Evolutionary conservation across 2,113 vertebrate genomes (phyloP), one percentile per base, ranked within the genome.

Genomic region (Rissa tridactyla): DNA sequence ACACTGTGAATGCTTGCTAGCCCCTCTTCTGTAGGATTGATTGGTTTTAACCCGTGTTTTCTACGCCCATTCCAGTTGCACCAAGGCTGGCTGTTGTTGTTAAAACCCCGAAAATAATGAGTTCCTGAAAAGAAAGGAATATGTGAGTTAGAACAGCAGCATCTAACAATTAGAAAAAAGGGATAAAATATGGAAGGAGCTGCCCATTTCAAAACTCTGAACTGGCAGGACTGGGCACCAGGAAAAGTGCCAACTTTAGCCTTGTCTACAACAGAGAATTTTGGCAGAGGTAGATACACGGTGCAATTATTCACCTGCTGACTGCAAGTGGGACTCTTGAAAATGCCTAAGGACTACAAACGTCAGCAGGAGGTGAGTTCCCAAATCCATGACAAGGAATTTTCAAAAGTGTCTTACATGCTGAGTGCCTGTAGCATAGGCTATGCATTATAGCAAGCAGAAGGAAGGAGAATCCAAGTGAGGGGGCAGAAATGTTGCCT

Each of bases 1-100:
- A 99, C 99, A 1, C 99, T 99, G 96, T 99, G 99, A 73, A 99
- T 98, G 95, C 99, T 99, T 0, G 99, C 99, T 75, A 99, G 98
- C 5, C 99, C 99, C 93, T 99, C 99, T 94, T 99, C 99, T 1
- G 99, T 99, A 57, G 99, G 99, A 88, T 99, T 99, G 85, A 99
- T 97, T 14, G 99, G 99, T 78, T 98, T 99, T 54, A 99, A 97
- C 47, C 98, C 98, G 6, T 98, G 98, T 78, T 98, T 99, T 78
- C 96, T 98, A 29, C 99, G 98, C 6, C 98, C 98, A 0, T 66
- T 95, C 85, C 98, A 97, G 83, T 96, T 99, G 97, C 98, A 97
- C 99, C 99, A 99, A 1, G 98, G 99, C 94, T 99, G 99, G 81
- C 98, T 99, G 87, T 97, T 98, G 96, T 99, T 99, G 97, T 99